Conservation (phyloP, 2,113 vertebrate genomes). For the Todiramphus saurophagus region DNA sequence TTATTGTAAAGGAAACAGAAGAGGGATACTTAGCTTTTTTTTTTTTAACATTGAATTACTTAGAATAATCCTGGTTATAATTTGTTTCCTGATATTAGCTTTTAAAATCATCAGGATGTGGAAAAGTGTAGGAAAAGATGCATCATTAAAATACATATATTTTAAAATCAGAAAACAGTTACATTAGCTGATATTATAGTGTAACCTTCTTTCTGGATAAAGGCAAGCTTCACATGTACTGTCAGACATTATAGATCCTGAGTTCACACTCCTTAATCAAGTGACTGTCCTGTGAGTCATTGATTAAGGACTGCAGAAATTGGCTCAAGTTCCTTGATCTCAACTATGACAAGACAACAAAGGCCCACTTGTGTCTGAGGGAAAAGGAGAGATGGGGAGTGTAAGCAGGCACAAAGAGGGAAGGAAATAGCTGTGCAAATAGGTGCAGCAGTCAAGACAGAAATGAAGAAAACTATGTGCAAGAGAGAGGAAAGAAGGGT, state of each 20-base stretch:
- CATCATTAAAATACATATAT: background rate
- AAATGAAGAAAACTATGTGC: background rate
- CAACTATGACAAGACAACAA: conserved; percentile 9
- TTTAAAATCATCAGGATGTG: background rate
- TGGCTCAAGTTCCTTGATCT: conserved; percentile 2
- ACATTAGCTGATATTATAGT: background rate
- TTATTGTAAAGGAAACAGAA: background rate
- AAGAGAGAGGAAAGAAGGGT: background rate
- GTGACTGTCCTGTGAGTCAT: background rate
- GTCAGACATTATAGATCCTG: background rate
- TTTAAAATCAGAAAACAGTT: background rate
- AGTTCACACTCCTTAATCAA: conserved; percentile 25
- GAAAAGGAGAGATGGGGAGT: background rate
- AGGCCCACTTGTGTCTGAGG: background rate
- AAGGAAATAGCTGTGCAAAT: background rate
- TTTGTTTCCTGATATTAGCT: background rate
- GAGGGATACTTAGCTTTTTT: background rate
- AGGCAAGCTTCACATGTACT: background rate
- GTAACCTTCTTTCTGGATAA: background rate
- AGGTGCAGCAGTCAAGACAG: background rate
- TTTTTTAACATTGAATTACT: background rate
- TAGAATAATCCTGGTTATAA: background rate
- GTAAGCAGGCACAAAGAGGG: background rate
- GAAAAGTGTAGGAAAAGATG: background rate
- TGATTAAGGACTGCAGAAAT: conserved; percentile 18